A percentile compares a stretch with the other conserved stretches of the same genome.
Evolutionary conservation across 2,797 vertebrate species (phyloP).

Genomic region (Anguilla anguilla): DNA sequence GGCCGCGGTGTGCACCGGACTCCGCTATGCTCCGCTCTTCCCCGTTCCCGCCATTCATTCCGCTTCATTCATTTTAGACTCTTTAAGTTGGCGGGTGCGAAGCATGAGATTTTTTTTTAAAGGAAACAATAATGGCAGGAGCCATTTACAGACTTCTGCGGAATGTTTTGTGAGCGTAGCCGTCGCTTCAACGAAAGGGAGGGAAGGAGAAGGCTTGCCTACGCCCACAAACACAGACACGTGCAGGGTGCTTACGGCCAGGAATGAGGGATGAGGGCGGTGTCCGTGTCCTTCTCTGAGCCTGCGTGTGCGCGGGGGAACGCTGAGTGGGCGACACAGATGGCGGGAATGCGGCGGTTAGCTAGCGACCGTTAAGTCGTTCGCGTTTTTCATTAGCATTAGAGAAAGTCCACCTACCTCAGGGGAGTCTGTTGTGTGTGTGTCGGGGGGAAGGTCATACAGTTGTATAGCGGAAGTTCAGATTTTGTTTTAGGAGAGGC

Average conservation of each 20-base stretch:
- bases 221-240: background rate
- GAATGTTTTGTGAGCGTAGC: background rate
- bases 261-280: background rate
- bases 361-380: background rate
- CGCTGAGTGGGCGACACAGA: background rate
- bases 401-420: background rate
- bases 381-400: background rate
- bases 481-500: background rate
- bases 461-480: background rate
- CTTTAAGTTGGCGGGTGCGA: background rate
- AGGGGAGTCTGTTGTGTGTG: background rate
- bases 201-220: background rate
- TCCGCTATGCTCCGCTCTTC: background rate
- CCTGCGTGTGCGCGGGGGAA: background rate
- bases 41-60: background rate
- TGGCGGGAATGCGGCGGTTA: background rate
- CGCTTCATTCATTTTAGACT: background rate
- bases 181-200: background rate
- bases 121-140: background rate
- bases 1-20: background rate
- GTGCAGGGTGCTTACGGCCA: background rate
- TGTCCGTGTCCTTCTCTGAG: background rate
- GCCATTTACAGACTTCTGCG: background rate
- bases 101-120: background rate
- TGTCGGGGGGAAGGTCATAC: background rate